A percentile compares a stretch with the other conserved stretches of the same genome.
Conservation (phyloP, 2,888 invertebrate genomes). For the Timema cristinae region DNA sequence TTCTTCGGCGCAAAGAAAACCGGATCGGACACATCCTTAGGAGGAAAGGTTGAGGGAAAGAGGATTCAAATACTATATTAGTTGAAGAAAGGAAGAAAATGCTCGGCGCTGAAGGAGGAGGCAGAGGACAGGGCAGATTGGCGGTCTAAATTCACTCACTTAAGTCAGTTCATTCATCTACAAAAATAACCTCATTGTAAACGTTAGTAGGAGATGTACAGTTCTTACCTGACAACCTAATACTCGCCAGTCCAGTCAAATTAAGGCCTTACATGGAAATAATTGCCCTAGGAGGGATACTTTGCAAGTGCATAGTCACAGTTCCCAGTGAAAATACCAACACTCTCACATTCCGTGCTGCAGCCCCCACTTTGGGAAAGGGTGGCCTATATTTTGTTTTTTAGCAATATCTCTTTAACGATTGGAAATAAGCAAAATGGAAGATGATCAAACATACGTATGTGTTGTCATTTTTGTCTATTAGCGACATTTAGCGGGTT, state of each 20-base stretch:
- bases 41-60: too few relatives aligned
- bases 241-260: background rate
- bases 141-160: too few relatives aligned
- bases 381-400: background rate
- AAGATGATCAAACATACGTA: background rate
- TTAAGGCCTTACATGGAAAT: background rate
- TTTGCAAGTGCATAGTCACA: background rate
- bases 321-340: background rate
- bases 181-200: too few relatives aligned
- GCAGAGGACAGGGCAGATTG: too few relatives aligned
- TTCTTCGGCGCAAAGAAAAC: too few relatives aligned
- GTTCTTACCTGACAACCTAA: too few relatives aligned
- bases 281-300: background rate
- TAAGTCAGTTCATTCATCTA: too few relatives aligned
- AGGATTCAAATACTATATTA: too few relatives aligned
- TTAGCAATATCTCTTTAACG: background rate
- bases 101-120: too few relatives aligned
- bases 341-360: background rate
- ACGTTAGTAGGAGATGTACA: too few relatives aligned
- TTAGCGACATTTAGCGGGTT: background rate
- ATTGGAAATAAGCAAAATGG: background rate
- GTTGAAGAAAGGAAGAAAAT: too few relatives aligned
- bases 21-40: too few relatives aligned
- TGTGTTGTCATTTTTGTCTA: background rate
- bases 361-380: slow-evolving; percentile 4